Evolutionary conservation across 2,888 invertebrate species (phyloP), one percentile per base, ranked within the genome.

Genomic region (Pachymerium ferrugineum): DNA sequence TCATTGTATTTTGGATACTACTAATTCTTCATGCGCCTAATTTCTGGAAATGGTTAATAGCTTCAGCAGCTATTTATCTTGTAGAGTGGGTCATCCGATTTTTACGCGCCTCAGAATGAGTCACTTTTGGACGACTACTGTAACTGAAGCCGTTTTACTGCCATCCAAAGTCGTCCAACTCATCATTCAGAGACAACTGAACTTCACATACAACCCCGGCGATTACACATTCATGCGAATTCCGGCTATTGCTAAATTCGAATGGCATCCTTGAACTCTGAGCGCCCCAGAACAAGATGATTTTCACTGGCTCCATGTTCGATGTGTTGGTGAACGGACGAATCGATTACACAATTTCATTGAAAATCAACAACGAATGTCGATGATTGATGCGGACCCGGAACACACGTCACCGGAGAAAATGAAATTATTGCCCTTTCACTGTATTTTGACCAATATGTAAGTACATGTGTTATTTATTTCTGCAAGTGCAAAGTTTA

Each of bases 221-320:
- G 97, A 97, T 84, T 97, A 96, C 81, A 89, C 95, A 38, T 97
- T 94, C 80, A 90, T 96, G 0, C 93, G 94, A 80, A 90, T 97
- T 73, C 97, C 97, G 0, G 89, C 89, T 5, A 94, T 97, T 75
- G 95, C 97, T 0, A 88, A 89, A 74, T 93, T 93, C 80, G 97
- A 97, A 83, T 97, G 96, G 96, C 97, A 97, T 86, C 96, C 97
- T 0, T 96, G 97, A 80, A 97, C 97, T 0, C 91, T 97, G 77
- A 96, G 95, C 79, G 94, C 96, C 6, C 97, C 97, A 0, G 96
- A 97, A 82, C 91, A 94, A 81, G 90, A 92, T 85, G 95, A 92
- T 79, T 91, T 92, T 80, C 88, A 97, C 83, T 95, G 94, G 93
- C 86, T 97, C 0, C 97, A 97, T 82, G 91, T 97, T 76, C 88